Conservation (phyloP, 2,888 invertebrate species). For the Orthonevra nobilis region DNA sequence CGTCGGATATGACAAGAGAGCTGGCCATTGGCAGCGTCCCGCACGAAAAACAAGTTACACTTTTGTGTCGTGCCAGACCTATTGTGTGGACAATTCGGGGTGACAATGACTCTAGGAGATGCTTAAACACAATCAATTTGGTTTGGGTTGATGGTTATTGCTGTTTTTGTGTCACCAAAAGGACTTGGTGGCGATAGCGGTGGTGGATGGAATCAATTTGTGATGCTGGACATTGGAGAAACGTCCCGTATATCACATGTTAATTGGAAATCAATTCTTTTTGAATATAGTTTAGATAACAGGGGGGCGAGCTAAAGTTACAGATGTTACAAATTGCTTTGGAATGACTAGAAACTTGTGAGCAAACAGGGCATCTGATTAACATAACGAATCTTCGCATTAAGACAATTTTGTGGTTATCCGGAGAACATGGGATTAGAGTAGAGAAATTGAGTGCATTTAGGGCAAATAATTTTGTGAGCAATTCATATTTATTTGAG, state of each 20-base stretch:
- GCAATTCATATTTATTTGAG: too few species aligned
- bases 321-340: constrained; percentile 61
- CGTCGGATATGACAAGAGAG: constrained; percentile 11
- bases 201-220: constrained; percentile 54
- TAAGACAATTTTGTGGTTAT: too few species aligned
- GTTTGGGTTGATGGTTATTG: constrained; percentile 37
- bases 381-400: constrained; percentile 25
- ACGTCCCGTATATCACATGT: constrained; percentile 23
- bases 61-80: neutral
- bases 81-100: constrained; percentile 11
- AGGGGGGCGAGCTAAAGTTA: too few species aligned
- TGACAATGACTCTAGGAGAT: constrained; percentile 19
- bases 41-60: constrained; percentile 1
- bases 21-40: neutral
- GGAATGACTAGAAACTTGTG: constrained; percentile 1
- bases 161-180: constrained; percentile 26
- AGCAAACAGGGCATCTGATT: constrained; percentile 20
- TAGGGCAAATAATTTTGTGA: too few species aligned
- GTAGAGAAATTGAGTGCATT: too few species aligned
- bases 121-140: constrained; percentile 26
- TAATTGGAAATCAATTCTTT: constrained; percentile 68
- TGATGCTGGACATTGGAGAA: constrained; percentile 44
- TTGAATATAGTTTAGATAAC: too few species aligned
- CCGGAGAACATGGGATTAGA: too few species aligned
- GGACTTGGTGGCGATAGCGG: constrained; percentile 8